Base-by-base conservation (phyloP, 2,113 vertebrate species). In the Nannobrachium achirus region DNA sequence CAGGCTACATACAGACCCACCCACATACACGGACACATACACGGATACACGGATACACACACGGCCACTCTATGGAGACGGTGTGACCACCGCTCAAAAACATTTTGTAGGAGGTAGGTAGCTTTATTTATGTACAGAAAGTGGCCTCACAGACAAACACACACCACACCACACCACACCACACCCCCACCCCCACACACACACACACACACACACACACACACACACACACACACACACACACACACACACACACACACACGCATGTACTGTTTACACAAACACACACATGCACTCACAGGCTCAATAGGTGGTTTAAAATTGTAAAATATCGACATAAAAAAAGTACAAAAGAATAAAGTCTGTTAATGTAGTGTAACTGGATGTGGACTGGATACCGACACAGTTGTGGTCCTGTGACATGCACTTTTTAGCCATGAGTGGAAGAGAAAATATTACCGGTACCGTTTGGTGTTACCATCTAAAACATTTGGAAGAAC, bases 291-390 rank as follows among this genome's bases (percentile, higher is more conserved):
- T 63, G 65, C 20, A 75, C 50, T 67, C 14, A 66, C 73, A 66
- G 66, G 25, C 64, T 71, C 61, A 53, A 63, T 55, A 60, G 78
- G 45, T 62, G 11, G 44, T 69, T 51, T 66, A 75, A 69, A 66
- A 80, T 79, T 82, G 75, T 63, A 81, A 81, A 72, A 75, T 79
- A 71, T 80, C 41, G 80, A 78, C 71, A 69, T 69, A 11, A 52
- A 52, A 73, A 68, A 52, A 64, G 62, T 70, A 52, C 69, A 63
- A 68, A 55, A 40, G 57, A 57, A 10, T 62, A 66, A n/a, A n/a
- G n/a, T 55, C 25, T 61, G 48, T 71, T 10, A 62, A 6, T 74
- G 73, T 57, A 39, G 56, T 56, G 48, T 50, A 66, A 45, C n/a
- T n/a, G n/a, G n/a, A 33, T 33, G 25, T 33, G 25, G 25, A 33